phyloP scores from a whole-genome alignment of 2,113 vertebrate species.

The Himantopus leucocephalus region DNA sequence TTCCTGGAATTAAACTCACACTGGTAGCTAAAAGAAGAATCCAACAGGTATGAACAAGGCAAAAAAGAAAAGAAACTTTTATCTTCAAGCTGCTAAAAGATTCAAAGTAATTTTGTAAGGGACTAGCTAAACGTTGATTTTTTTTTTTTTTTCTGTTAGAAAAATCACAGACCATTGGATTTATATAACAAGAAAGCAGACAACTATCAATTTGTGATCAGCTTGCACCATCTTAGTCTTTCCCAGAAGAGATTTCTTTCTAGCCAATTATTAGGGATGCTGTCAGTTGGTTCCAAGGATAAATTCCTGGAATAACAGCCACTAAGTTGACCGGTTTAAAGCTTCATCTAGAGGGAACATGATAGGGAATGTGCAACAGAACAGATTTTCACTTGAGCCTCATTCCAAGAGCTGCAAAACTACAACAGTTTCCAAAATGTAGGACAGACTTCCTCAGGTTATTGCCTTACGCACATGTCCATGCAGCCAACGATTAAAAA shows the following conservation, averaged over 20 bases:
- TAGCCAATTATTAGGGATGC: not conserved
- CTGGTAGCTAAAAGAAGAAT: not conserved
- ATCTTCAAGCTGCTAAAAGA: not conserved
- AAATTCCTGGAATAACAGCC: not conserved
- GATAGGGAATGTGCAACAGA: not conserved
- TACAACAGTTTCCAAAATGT: conserved; percentile 26
- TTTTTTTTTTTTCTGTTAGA: not conserved
- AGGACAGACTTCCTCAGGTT: conserved; percentile 56
- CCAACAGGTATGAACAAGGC: not conserved
- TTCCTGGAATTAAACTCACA: not conserved
- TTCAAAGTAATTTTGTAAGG: not conserved
- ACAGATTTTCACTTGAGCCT: conserved; percentile 38
- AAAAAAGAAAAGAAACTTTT: not conserved
- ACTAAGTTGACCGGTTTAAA: not conserved
- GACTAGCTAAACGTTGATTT: not conserved
- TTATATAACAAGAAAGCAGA: not conserved
- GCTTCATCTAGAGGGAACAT: conserved; percentile 25
- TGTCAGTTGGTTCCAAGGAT: not conserved
- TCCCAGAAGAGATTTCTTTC: not conserved
- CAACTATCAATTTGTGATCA: not conserved
- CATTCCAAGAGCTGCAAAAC: conserved; percentile 51
- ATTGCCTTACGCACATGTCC: conserved; percentile 17
- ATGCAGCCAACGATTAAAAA: conserved; percentile 44
- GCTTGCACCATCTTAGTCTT: not conserved
- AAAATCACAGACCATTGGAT: not conserved